A percentile compares a stretch with the other conserved stretches of the same genome.
These are phyloP conservation scores for Florisuga fusca DNA, from an alignment of 2,797 vertebrate species.

Conservation along the genomic window DNA sequence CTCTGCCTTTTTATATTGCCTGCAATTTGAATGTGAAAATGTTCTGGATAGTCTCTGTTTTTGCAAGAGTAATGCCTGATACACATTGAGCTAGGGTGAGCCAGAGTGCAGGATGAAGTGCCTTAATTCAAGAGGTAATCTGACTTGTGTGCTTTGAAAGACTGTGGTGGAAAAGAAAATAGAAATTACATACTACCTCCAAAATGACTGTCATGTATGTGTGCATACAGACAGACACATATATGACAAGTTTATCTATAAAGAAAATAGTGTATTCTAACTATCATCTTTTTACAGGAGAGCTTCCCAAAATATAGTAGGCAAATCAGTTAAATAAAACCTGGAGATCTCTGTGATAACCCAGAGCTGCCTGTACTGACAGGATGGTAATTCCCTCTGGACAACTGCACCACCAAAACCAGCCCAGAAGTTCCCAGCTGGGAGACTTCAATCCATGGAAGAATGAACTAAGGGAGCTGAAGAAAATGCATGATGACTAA, in stretches of 20 bases:
- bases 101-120: background rate
- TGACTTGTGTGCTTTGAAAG: background rate
- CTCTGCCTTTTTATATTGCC: background rate
- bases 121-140: background rate
- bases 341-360: too few relatives aligned
- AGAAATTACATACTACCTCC: background rate
- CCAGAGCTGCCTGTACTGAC: too few relatives aligned
- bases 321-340: background rate
- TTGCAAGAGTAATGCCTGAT: background rate
- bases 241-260: background rate
- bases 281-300: background rate
- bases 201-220: background rate
- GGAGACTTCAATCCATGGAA: background rate
- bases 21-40: background rate
- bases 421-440: background rate
- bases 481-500: background rate
- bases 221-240: rapidly evolving
- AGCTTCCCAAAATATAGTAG: background rate
- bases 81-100: background rate
- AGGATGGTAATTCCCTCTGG: rapidly evolving
- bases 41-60: background rate
- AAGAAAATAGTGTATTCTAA: background rate
- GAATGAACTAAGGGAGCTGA: background rate
- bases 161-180: background rate
- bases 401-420: background rate